phyloP scores from a whole-genome alignment of 2,113 vertebrate genomes.

The Indicator maculatus region DNA sequence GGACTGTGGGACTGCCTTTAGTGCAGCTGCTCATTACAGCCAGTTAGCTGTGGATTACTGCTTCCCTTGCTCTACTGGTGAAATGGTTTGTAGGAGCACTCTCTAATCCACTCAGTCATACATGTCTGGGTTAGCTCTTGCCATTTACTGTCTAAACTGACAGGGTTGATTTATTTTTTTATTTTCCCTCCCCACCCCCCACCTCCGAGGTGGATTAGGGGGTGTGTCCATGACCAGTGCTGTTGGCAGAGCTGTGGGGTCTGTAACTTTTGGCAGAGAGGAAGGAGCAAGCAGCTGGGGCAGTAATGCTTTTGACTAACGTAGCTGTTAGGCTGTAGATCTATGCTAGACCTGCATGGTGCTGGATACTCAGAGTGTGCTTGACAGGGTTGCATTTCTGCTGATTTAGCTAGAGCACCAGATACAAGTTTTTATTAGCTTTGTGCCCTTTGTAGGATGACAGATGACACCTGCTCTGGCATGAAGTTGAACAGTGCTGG shows the following conservation, averaged over 20 bases:
- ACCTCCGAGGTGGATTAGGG: not conserved
- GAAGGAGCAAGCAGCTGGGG: not conserved
- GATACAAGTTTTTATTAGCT: not conserved
- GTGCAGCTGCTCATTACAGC: not conserved
- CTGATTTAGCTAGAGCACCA: not conserved
- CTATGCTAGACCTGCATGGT: not conserved
- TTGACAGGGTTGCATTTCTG: not conserved
- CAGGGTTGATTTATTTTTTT: not conserved
- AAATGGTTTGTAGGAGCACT: not conserved
- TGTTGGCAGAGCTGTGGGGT: not conserved
- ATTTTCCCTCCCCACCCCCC: not conserved
- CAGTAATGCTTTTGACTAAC: not conserved
- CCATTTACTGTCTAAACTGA: not conserved
- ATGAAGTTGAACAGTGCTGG: not conserved
- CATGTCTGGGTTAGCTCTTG: not conserved
- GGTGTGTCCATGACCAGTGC: not conserved
- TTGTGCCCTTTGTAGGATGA: constrained; percentile 30
- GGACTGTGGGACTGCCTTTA: not conserved
- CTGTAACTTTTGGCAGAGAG: not conserved
- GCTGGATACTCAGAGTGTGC: not conserved
- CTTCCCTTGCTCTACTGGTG: not conserved
- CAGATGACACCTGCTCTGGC: not conserved
- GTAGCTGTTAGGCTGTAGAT: not conserved
- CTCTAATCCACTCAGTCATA: not conserved
- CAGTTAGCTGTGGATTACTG: not conserved